Evolutionary conservation across 2,797 vertebrate species (phyloP), one percentile per base, ranked within the genome.

Genomic region (Micromesistius poutassou): DNA sequence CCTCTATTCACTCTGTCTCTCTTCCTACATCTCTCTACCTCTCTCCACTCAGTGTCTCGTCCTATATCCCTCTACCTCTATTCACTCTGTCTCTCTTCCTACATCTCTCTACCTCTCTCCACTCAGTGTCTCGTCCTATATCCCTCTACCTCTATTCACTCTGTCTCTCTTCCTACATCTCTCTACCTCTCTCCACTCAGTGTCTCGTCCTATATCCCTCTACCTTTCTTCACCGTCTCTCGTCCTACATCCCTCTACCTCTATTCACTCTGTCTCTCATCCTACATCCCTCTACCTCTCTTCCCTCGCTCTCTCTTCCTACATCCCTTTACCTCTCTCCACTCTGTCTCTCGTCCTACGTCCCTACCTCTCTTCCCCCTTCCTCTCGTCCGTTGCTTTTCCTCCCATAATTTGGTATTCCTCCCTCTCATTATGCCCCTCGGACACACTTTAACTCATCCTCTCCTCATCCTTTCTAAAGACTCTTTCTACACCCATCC

Each of bases 351-450:
- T 74, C 42, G 22, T 30, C 13, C 40, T 75, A 72, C 30, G 6
- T 16, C 35, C 46, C 79, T 68, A 25, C 71, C n/a, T 30, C 38
- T 77, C 76, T 33, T 33, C 74, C 33, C 33, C 33, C 33, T 35
- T 35, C 33, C 33, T 35, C 33, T 35, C 5, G 33, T 35, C 28
- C 28, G 2, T 16, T 22, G 25, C 71, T 72, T 33, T 2, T 25
- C 22, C 55, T 62, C 55, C 22, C 22, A 25, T 62, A 7, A 62
- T 62, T 62, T 8, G 55, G 55, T 62, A 6, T n/a, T 8, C 14
- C 55, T n/a, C 55, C 55, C 55, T 62, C n/a, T 62, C 4, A 62
- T 62, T 25, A 62, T n/a, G 55, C 55, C 22, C 22, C 55, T 25
- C 22, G 22, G 19, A 62, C 22, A 62, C 22, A 25, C 55, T 62